phyloP scores from a whole-genome alignment of 2,113 vertebrate genomes.

The Entelurus aequoreus region DNA sequence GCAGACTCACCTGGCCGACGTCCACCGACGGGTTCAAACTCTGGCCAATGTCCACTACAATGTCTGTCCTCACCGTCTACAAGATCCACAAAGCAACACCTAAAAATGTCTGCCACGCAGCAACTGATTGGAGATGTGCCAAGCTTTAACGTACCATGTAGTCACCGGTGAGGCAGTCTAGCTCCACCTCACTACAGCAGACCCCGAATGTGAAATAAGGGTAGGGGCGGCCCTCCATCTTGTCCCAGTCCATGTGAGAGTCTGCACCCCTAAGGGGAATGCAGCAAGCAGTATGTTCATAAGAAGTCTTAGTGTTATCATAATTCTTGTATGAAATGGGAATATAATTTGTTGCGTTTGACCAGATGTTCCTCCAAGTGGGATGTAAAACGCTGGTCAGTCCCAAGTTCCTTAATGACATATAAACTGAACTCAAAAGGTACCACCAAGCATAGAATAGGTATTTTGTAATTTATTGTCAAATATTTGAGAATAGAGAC shows the following conservation, averaged over 20 bases:
- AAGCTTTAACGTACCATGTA: constrained; percentile 73
- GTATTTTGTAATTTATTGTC: no score
- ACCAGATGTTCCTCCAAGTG: no score
- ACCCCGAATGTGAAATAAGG: constrained; percentile 78
- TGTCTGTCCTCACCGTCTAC: constrained; percentile 81
- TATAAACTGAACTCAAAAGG: no score
- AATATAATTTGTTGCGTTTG: no score
- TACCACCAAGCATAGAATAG: no score
- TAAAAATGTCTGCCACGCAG: neutral
- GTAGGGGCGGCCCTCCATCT: constrained; percentile 77
- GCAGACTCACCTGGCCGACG: constrained; percentile 78
- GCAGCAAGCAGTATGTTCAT: neutral
- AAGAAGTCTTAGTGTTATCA: no score
- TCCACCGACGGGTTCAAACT: constrained; percentile 87
- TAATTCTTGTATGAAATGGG: no score
- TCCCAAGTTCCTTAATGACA: no score
- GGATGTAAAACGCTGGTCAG: no score
- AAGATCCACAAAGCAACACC: constrained; percentile 13
- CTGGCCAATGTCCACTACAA: constrained; percentile 76
- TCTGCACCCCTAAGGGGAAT: constrained; percentile 72
- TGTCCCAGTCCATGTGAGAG: constrained; percentile 80
- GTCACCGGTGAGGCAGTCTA: constrained; percentile 85
- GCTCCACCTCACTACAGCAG: constrained; percentile 85
- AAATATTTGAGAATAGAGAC: no score
- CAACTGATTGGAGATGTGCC: no score